phyloP scores from a whole-genome alignment of 2,113 vertebrate genomes.

The Pleuronectes platessa region DNA sequence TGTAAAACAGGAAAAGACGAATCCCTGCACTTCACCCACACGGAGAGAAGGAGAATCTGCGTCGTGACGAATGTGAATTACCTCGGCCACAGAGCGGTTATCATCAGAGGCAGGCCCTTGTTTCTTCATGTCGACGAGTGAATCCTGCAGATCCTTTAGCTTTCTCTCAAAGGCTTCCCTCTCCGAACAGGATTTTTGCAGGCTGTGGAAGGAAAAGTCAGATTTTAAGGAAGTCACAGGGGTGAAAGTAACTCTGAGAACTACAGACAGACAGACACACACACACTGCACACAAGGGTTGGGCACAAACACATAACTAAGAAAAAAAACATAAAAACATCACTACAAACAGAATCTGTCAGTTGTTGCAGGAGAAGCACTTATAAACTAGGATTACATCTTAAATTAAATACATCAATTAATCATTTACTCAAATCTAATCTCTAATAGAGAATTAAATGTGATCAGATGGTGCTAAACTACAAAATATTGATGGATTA shows the following conservation, averaged over 20 bases:
- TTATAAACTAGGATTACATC: not conserved
- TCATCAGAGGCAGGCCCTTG: conserved; percentile 68
- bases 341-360: conserved; percentile 16
- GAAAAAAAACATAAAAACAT: conserved; percentile 5
- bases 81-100: conserved; percentile 65
- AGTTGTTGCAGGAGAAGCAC: not conserved
- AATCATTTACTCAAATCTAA: not conserved
- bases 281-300: not conserved
- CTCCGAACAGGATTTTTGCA: conserved; percentile 87
- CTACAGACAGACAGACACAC: conserved; percentile 16
- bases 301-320: conserved; percentile 22
- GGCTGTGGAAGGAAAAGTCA: conserved; percentile 72
- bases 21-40: conserved; percentile 47
- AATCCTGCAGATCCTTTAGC: conserved; percentile 82
- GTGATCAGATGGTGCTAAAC: too few species aligned
- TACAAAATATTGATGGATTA: not conserved
- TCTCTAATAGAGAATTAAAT: too few species aligned
- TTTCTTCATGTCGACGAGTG: conserved; percentile 71
- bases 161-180: conserved; percentile 87
- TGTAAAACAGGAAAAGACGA: conserved; percentile 36
- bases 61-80: conserved; percentile 42
- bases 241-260: not conserved
- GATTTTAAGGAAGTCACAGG: not conserved
- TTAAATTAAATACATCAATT: not conserved
- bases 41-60: conserved; percentile 32